Evolutionary conservation across 2,113 vertebrate species (phyloP).

Genomic region (Tetrao urogallus): DNA sequence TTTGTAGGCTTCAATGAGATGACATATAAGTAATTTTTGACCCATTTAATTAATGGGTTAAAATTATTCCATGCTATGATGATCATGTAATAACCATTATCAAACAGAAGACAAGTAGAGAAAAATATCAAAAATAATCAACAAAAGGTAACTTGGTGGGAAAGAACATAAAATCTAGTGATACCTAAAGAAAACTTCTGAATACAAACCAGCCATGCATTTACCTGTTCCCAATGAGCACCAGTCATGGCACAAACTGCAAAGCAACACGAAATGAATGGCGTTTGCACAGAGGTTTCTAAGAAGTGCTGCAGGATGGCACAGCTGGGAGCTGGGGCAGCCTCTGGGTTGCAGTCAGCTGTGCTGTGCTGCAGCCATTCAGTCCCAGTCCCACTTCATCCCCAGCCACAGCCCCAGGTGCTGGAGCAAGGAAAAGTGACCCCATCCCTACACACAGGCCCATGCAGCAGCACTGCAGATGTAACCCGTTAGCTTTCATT

Average conservation of each 20-base stretch:
- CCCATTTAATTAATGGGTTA: neutral
- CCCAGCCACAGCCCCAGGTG: neutral
- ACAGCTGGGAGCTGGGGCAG: rapidly evolving
- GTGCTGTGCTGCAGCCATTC: neutral
- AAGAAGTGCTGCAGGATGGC: neutral
- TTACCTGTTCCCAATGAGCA: neutral
- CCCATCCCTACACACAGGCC: rapidly evolving
- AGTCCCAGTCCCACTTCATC: neutral
- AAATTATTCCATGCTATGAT: neutral
- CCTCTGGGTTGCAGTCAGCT: neutral
- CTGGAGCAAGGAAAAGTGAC: neutral
- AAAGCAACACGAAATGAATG: neutral
- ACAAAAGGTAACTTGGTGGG: neutral
- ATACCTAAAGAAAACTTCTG: neutral
- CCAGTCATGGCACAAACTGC: neutral
- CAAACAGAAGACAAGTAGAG: neutral
- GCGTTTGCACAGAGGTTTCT: neutral
- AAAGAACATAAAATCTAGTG: neutral
- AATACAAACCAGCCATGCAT: neutral
- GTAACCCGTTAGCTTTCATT: neutral
- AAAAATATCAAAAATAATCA: neutral
- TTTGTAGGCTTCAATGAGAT: neutral
- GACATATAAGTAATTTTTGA: neutral
- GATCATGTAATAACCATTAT: neutral
- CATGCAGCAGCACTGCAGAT: neutral